A percentile compares a stretch with the other conserved stretches of the same genome.
phyloP scores from a whole-genome alignment of 2,797 vertebrate genomes.

The Rhabdophis nuchalis region DNA sequence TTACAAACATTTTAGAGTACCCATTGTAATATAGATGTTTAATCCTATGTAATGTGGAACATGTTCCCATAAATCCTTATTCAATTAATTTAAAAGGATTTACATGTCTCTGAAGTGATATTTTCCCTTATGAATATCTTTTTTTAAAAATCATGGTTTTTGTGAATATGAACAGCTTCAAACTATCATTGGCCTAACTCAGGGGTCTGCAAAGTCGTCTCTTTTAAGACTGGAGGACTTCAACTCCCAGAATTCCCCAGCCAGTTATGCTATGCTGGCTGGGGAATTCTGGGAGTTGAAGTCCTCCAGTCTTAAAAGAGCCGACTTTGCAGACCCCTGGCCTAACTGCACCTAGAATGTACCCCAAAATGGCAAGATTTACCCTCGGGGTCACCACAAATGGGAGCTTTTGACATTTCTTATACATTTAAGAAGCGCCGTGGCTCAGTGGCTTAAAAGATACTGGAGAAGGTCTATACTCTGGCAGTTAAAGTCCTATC shows the following conservation, averaged over 20 bases:
- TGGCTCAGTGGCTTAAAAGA: neutral
- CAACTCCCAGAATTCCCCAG: too few relatives aligned
- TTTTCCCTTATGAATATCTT: slow-evolving; percentile 46
- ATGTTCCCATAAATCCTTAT: slow-evolving; percentile 59
- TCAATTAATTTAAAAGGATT: slow-evolving; percentile 64
- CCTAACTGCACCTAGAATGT: neutral
- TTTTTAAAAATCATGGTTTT: slow-evolving; percentile 48
- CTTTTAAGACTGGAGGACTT: too few relatives aligned
- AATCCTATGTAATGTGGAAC: slow-evolving; percentile 58
- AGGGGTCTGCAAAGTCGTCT: too few relatives aligned
- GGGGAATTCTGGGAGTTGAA: too few relatives aligned
- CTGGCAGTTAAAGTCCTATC: neutral
- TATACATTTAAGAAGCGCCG: neutral
- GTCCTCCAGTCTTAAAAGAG: too few relatives aligned
- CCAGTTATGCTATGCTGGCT: too few relatives aligned
- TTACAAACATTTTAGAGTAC: slow-evolving; percentile 57
- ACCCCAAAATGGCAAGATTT: neutral
- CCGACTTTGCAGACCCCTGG: too few relatives aligned
- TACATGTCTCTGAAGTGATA: slow-evolving; percentile 52
- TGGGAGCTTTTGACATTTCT: neutral
- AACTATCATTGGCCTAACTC: too few relatives aligned
- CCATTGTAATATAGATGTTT: slow-evolving; percentile 57
- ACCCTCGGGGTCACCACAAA: neutral
- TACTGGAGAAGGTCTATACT: neutral
- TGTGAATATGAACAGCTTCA: neutral